A percentile compares a stretch with the other conserved stretches of the same genome.
phyloP scores from a whole-genome alignment of 2,113 vertebrate species.

The Lutjanus erythropterus region DNA sequence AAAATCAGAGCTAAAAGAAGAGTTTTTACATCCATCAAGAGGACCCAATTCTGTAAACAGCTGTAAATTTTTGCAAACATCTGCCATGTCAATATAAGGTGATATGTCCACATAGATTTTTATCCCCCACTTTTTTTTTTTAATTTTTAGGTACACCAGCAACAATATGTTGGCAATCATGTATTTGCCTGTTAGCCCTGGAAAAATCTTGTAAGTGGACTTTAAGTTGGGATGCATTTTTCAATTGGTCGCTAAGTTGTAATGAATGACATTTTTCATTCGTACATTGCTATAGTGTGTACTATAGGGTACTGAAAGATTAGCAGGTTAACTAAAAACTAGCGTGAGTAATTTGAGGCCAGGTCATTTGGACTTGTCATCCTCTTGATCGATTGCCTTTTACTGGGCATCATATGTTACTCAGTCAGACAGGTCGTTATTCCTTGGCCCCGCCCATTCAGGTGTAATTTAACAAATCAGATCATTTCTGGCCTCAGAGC shows the following conservation, averaged over 20 bases:
- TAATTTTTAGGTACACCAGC: no score
- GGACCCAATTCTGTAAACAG: background rate
- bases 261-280: background rate
- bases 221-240: background rate
- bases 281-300: background rate
- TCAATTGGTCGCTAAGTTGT: background rate
- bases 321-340: background rate
- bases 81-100: background rate
- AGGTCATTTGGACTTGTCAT: background rate
- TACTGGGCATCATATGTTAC: background rate
- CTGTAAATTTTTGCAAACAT: no score
- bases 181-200: background rate
- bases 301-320: background rate
- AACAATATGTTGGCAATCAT: background rate
- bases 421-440: background rate
- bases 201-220: background rate
- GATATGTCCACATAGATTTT: no score
- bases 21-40: background rate
- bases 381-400: background rate
- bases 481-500: background rate
- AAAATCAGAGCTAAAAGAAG: background rate
- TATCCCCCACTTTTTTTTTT: no score
- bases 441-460: background rate
- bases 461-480: background rate
- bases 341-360: background rate